Evolutionary conservation across 1,140 invertebrate species (phyloP).

Genomic region (Teleopsis dalmanni): DNA sequence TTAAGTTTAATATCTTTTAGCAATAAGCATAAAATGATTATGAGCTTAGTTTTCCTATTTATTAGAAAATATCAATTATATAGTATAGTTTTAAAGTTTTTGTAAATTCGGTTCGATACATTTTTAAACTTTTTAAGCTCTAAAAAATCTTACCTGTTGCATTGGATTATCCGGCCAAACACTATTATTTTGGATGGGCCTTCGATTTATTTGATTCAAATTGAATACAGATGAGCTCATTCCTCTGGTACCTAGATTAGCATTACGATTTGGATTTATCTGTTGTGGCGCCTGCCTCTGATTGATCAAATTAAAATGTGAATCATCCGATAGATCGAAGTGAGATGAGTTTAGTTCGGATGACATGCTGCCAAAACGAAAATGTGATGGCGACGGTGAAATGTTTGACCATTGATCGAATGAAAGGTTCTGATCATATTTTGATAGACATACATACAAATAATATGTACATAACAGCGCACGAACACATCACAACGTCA

Average conservation of each 20-base stretch:
- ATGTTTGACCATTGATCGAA: conserved; percentile 44
- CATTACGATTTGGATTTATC: conserved; percentile 17
- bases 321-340: conserved; percentile 38
- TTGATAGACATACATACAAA: conserved; percentile 1
- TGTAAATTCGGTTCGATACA: too few relatives aligned
- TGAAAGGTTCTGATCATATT: conserved; percentile 15
- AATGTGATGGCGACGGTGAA: conserved; percentile 42
- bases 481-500: conserved; percentile 7
- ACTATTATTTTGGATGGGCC: conserved; percentile 14
- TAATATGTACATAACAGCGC: not conserved
- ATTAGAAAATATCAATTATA: too few relatives aligned
- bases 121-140: not conserved
- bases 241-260: conserved; percentile 16
- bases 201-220: conserved; percentile 40
- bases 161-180: conserved; percentile 32
- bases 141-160: conserved; percentile 29
- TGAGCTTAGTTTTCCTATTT: too few relatives aligned
- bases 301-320: conserved; percentile 39
- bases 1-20: too few relatives aligned
- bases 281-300: conserved; percentile 23
- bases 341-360: conserved; percentile 43
- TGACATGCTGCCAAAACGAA: conserved; percentile 49
- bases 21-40: too few relatives aligned
- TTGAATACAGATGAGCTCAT: conserved; percentile 51
- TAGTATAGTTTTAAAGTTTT: too few relatives aligned